These are phyloP conservation scores for Octonoba sinensis DNA, from an alignment of 2,888 invertebrate genomes.

Conservation along the genomic window DNA sequence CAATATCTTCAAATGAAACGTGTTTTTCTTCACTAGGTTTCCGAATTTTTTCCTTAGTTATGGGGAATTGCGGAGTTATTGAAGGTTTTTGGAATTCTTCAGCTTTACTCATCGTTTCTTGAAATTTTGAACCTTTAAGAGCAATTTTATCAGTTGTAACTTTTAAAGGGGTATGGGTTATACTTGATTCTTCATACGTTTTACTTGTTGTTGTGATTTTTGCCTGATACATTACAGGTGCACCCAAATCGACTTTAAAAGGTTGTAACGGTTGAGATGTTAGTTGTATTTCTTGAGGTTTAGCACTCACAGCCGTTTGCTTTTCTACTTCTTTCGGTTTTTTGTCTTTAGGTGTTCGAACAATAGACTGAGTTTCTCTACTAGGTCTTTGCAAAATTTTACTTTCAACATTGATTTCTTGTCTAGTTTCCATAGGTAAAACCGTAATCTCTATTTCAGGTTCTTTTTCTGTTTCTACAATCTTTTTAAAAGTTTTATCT, in stretches of 20 bases:
- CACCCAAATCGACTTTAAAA: slow-evolving; percentile 13
- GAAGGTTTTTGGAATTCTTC: not conserved
- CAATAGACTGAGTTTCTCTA: slow-evolving; percentile 32
- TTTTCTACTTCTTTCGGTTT: slow-evolving; percentile 14
- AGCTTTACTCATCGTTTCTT: not conserved
- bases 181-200: slow-evolving; percentile 5
- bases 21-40: too few species aligned
- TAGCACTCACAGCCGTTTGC: not conserved
- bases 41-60: too few species aligned
- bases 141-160: not conserved
- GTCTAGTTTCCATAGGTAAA: slow-evolving; percentile 42
- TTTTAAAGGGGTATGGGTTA: not conserved
- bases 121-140: not conserved
- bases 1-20: too few species aligned
- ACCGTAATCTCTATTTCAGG: slow-evolving; percentile 53
- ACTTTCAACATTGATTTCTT: slow-evolving; percentile 52
- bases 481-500: slow-evolving; percentile 57
- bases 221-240: not conserved
- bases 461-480: slow-evolving; percentile 39
- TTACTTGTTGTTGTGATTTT: not conserved
- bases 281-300: slow-evolving; percentile 22
- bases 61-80: not conserved
- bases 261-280: slow-evolving; percentile 68
- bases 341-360: not conserved
- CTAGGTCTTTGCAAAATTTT: slow-evolving; percentile 45